Base-by-base conservation (phyloP, 1,140 invertebrate species). In the Leptoteleia sp. region DNA sequence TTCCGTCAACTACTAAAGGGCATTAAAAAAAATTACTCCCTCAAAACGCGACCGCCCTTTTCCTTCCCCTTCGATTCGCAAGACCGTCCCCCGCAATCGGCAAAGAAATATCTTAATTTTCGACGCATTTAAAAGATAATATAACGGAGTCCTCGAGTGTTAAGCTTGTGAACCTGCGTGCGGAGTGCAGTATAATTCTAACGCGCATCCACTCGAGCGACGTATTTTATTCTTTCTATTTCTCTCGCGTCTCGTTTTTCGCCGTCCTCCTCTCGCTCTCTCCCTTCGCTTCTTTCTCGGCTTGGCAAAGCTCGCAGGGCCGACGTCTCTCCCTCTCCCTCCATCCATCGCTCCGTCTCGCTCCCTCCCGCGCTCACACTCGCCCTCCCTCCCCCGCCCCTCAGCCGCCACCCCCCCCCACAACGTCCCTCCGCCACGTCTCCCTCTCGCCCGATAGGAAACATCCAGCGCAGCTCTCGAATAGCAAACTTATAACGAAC, bases 401-500 rank as follows among this genome's bases (percentile, higher is more conserved):
- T n/a, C n/a, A n/a, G n/a, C 22, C 22, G 22, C 6, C 22, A 3
- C n/a, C n/a, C 3, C 6, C 22, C 6, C 22, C 22, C 22, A 3
- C 22, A 6, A 3, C 3, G 3, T 25, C 22, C 3, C 50, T 67
- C 47, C 45, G 29, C 16, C 31, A 33, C 45, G n/a, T n/a, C n/a
- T n/a, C n/a, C n/a, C 50, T 67, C 47, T 54, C 16, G 11, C 31
- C 31, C 45, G 68, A 61, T 61, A 47, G 55, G 50, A 72, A 62
- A 72, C 57, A 61, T 72, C 68, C 57, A 62, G 40, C 68, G 50
- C 38, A 54, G 31, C 59, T 48, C 50, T 65, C 59, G 61, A 75
- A 62, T 65, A 61, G 52, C 54, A 75, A 65, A 75, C 72, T 67
- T 76, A 76, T 76, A 76, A 67, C 72, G 72, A 76, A 76, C 72